phyloP scores from a whole-genome alignment of 1,140 invertebrate species.

The Thalassaphorura encarpata region DNA sequence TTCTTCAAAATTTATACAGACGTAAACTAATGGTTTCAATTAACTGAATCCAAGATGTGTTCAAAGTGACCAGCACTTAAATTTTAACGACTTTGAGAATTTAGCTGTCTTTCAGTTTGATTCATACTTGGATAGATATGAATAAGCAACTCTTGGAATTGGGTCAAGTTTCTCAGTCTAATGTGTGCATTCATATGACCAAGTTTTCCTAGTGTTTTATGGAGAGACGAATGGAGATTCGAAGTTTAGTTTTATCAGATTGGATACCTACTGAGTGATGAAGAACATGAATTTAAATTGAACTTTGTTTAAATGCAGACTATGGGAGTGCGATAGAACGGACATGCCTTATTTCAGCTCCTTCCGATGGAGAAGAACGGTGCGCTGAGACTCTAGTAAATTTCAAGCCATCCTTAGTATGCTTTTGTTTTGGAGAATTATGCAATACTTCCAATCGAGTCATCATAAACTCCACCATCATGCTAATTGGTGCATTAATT shows the following conservation, averaged over 20 bases:
- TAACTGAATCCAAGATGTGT: too few relatives aligned
- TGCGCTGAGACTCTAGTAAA: conserved; percentile 73
- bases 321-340: conserved; percentile 77
- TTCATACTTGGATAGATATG: too few relatives aligned
- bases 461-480: neutral
- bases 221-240: too few relatives aligned
- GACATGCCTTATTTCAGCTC: conserved; percentile 71
- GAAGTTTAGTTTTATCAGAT: too few relatives aligned
- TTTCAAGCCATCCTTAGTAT: conserved; percentile 68
- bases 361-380: conserved; percentile 68
- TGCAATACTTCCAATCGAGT: conserved; percentile 51
- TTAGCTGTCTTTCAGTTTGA: neutral
- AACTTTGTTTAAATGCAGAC: conserved; percentile 48
- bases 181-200: too few relatives aligned
- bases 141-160: too few relatives aligned
- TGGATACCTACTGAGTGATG: neutral
- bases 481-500: neutral
- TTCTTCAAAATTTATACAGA: too few relatives aligned
- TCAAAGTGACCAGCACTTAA: too few relatives aligned
- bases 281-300: neutral
- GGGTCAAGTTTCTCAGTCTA: too few relatives aligned
- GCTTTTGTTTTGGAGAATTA: conserved; percentile 82
- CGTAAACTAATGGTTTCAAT: too few relatives aligned
- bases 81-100: neutral
- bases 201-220: too few relatives aligned